phyloP scores from a whole-genome alignment of 2,888 invertebrate species.

The Leuctra nigra region DNA sequence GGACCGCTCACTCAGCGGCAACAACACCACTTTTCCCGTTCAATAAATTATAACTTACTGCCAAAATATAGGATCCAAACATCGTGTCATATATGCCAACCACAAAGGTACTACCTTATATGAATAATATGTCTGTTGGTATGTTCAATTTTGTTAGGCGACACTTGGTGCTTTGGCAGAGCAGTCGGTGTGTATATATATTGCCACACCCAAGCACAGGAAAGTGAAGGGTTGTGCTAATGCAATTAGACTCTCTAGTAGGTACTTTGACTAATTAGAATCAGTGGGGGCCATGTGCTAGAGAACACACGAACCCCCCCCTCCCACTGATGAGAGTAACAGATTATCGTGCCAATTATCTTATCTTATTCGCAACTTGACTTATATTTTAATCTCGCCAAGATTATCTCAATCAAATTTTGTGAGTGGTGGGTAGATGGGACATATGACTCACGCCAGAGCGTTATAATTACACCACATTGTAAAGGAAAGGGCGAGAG shows the following conservation, averaged over 20 bases:
- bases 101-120: too few species aligned
- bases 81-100: too few species aligned
- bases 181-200: constrained; percentile 1
- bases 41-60: too few species aligned
- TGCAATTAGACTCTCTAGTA: constrained; percentile 15
- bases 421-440: neutral
- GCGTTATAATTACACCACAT: too few species aligned
- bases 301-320: neutral
- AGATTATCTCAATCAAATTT: constrained; percentile 6
- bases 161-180: neutral
- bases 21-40: too few species aligned
- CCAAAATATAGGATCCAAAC: too few species aligned
- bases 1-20: too few species aligned
- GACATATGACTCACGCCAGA: too few species aligned
- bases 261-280: constrained; percentile 16
- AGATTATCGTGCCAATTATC: constrained; percentile 4
- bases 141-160: neutral
- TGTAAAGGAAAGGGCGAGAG: too few species aligned
- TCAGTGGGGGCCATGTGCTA: constrained; percentile 14
- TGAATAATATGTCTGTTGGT: constrained; percentile 4
- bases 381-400: too few species aligned
- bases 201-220: constrained; percentile 7
- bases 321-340: neutral
- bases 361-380: neutral
- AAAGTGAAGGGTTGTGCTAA: constrained; percentile 6